Evolutionary conservation across 37 sponge, comb jelly and placozoan genomes (phyloP).

Genomic region (Halichondria panicea): DNA sequence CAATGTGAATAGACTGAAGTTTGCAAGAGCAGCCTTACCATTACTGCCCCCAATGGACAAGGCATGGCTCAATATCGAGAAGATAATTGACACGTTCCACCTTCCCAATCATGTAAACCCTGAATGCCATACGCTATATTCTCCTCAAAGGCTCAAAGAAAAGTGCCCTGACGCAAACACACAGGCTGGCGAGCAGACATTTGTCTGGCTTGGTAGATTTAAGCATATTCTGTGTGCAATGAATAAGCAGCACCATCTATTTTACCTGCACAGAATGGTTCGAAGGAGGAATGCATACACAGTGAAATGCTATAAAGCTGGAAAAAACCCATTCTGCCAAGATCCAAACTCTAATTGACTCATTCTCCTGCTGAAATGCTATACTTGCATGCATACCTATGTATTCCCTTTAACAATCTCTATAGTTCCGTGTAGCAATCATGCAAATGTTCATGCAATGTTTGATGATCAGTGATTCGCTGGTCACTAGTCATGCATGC

Average conservation of each 20-base stretch:
- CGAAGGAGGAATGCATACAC: constrained; percentile 35
- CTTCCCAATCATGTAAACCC: constrained; percentile 21
- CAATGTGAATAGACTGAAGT: constrained; percentile 7
- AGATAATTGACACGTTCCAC: constrained; percentile 36
- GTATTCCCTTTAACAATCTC: no score
- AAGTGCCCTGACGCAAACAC: constrained; percentile 19
- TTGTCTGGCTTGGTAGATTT: constrained; percentile 19
- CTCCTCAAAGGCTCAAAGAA: constrained; percentile 13
- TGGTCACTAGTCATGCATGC: no score
- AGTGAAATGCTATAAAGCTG: constrained; percentile 37
- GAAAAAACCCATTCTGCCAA: no score
- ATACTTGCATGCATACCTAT: no score
- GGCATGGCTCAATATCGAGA: constrained; percentile 16
- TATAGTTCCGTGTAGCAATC: no score
- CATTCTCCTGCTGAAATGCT: no score
- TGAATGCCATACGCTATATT: constrained; percentile 15
- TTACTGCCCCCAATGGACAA: constrained; percentile 14
- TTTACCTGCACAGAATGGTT: constrained; percentile 50
- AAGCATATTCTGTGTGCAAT: constrained; percentile 50
- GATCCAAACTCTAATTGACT: no score
- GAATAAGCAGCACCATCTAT: constrained; percentile 42
- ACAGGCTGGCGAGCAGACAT: constrained; percentile 58
- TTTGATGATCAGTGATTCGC: no score
- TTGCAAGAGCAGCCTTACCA: constrained; percentile 20
- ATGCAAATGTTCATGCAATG: no score